phyloP scores from a whole-genome alignment of 2,113 vertebrate genomes.

The Leptobrachium ailaonicum region DNA sequence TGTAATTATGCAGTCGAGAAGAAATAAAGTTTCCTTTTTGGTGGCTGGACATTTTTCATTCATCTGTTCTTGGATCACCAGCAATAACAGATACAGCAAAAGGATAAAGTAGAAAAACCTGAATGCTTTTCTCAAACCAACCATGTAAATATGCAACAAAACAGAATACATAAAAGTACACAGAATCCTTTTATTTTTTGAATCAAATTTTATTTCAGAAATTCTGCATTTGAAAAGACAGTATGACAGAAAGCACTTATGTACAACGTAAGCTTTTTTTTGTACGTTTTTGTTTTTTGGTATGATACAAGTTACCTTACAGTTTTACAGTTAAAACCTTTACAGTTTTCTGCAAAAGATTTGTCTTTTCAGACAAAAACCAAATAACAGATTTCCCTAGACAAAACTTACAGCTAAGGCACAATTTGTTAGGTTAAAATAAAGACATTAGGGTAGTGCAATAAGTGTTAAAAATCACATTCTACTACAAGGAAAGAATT shows the following conservation, averaged over 20 bases:
- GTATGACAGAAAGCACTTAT: conserved; percentile 85
- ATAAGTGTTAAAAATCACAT: conserved; percentile 84
- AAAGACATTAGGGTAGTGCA: conserved; percentile 81
- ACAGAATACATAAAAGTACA: not conserved
- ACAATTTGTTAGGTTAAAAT: conserved; percentile 78
- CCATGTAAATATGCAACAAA: too few species aligned
- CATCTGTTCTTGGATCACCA: too few species aligned
- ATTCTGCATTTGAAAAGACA: conserved; percentile 88
- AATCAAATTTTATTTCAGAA: conserved; percentile 80
- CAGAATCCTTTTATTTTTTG: conserved; percentile 46
- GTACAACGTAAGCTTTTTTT: conserved; percentile 79
- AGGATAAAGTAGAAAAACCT: too few species aligned
- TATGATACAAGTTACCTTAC: conserved; percentile 83
- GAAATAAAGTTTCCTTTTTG: too few species aligned
- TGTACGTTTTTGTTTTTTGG: conserved; percentile 65
- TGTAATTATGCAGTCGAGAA: too few species aligned
- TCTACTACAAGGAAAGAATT: conserved; percentile 86
- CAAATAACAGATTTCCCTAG: conserved; percentile 70
- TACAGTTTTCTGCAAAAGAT: conserved; percentile 70
- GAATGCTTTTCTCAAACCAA: too few species aligned
- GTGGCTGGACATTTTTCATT: too few species aligned
- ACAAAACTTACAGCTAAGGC: conserved; percentile 91
- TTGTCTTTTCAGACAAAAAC: conserved; percentile 78
- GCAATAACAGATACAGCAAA: too few species aligned
- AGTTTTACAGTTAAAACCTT: conserved; percentile 56